Conservation (phyloP, 2,888 invertebrate genomes). For the Mesopsocus fuscifrons region DNA sequence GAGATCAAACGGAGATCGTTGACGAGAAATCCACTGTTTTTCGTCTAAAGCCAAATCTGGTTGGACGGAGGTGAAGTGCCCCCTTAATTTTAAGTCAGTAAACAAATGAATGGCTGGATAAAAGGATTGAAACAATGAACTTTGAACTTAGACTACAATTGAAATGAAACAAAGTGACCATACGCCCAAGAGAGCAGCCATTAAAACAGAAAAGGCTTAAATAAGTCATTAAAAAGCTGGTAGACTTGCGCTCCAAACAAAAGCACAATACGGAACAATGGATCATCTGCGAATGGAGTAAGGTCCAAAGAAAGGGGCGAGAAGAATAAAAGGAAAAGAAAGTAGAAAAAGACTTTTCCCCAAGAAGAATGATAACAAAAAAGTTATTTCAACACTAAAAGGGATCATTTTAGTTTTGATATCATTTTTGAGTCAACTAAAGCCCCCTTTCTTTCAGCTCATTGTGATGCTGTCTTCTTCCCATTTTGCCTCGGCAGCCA, state of each 20-base stretch:
- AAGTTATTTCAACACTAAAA: conserved; percentile 7
- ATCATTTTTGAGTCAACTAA: neutral
- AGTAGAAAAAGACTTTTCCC: conserved; percentile 3
- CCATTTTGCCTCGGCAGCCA: neutral
- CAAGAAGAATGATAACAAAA: conserved; percentile 1
- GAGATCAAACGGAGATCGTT: no score
- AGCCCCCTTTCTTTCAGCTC: neutral
- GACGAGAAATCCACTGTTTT: no score
- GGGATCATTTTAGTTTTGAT: conserved; percentile 9
- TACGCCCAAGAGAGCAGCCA: no score
- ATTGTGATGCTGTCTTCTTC: neutral
- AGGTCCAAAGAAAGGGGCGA: conserved; percentile 7
- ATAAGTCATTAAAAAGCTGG: neutral
- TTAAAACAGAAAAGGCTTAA: no score
- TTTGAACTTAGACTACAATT: no score
- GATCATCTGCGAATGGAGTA: conserved; percentile 1
- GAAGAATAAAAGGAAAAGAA: conserved; percentile 1
- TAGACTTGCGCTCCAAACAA: neutral
- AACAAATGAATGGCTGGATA: no score
- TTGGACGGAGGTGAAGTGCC: no score
- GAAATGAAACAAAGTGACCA: no score
- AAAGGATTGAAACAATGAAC: no score
- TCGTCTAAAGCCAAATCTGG: no score
- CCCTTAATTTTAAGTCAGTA: no score
- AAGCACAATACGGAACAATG: neutral